Evolutionary conservation across 2,113 vertebrate species (phyloP).

Genomic region (Prunella fulvescens): DNA sequence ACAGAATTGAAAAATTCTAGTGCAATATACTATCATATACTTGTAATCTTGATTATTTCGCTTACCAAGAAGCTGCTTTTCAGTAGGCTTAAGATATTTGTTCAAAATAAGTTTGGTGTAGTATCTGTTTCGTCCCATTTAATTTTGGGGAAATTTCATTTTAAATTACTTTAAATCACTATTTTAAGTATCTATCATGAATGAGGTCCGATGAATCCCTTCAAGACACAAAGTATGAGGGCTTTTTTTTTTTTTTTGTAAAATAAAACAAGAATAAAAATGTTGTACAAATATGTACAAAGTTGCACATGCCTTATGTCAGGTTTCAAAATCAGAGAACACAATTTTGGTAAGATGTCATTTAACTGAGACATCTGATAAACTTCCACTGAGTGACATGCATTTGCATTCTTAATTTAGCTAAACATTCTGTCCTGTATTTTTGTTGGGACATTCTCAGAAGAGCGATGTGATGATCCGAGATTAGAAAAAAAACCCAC

Average conservation of each 20-base stretch:
- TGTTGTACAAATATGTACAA: neutral
- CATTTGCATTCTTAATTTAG: neutral
- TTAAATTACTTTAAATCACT: neutral
- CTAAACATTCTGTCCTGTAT: neutral
- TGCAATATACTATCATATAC: neutral
- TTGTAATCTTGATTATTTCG: neutral
- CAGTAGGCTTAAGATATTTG: neutral
- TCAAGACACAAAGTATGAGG: neutral
- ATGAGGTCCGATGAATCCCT: neutral
- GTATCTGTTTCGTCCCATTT: neutral
- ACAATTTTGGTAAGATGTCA: neutral
- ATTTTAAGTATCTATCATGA: neutral
- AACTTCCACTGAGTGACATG: neutral
- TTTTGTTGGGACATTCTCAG: neutral
- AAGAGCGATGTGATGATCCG: neutral
- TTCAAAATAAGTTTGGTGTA: neutral
- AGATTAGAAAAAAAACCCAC: neutral
- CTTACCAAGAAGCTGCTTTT: neutral
- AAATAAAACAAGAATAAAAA: neutral
- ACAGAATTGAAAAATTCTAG: neutral
- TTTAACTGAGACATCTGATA: neutral
- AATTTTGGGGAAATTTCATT: neutral
- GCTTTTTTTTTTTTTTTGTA: neutral
- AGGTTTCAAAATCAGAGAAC: neutral
- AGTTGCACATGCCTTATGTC: neutral